A percentile compares a stretch with the other conserved stretches of the same genome.
Conservation (phyloP, 2,113 vertebrate species). For the Neolamprologus brichardi region DNA sequence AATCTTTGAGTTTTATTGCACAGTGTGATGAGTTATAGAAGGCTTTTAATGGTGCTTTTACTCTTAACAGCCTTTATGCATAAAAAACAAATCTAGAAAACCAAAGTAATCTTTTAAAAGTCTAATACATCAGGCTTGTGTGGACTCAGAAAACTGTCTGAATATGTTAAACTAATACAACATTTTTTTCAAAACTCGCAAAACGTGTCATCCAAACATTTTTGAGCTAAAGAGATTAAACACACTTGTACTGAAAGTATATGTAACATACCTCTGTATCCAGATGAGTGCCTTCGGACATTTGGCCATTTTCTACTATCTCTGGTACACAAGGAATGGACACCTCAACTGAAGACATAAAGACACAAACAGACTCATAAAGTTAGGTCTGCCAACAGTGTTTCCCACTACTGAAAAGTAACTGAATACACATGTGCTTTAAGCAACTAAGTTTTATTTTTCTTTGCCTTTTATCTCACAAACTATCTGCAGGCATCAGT, state of each 20-base stretch:
- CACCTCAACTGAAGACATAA: slow-evolving; percentile 43
- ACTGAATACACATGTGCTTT: background rate
- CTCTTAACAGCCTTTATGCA: background rate
- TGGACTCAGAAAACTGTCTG: background rate
- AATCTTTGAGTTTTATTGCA: background rate
- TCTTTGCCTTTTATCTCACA: background rate
- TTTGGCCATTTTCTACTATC: slow-evolving; percentile 28
- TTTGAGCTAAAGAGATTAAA: background rate
- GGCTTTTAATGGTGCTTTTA: background rate
- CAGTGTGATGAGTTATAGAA: background rate
- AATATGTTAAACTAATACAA: background rate
- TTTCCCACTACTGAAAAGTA: background rate
- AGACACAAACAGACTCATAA: rapidly evolving
- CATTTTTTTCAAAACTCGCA: background rate
- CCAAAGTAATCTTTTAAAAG: background rate
- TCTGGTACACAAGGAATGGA: slow-evolving; percentile 34
- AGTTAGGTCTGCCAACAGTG: background rate
- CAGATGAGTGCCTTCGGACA: background rate
- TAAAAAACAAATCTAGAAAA: background rate
- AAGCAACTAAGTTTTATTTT: background rate
- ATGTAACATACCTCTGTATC: slow-evolving; percentile 46
- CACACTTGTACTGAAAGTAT: background rate
- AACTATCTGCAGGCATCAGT: background rate
- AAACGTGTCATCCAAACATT: rapidly evolving
- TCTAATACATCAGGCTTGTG: background rate